These are phyloP conservation scores for Zaprionus ghesquierei DNA, from an alignment of 1,140 invertebrate species.

Conservation along the genomic window DNA sequence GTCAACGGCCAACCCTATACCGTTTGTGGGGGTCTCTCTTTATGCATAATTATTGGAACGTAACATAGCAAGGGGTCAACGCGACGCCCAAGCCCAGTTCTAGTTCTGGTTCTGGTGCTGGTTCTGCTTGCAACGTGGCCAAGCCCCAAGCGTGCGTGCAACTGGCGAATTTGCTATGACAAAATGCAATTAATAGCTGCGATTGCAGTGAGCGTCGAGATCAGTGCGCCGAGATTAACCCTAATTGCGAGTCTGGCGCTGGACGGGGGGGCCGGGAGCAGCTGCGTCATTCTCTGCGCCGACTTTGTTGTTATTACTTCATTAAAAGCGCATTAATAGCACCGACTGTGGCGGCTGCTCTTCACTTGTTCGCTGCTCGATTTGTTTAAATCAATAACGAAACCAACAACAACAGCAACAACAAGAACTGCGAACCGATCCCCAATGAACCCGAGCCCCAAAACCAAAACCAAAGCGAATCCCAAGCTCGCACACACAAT, in stretches of 20 bases:
- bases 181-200: conserved; percentile 74
- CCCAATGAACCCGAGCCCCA: conserved; percentile 7
- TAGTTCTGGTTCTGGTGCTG: not conserved
- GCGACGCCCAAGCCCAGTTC: conserved; percentile 35
- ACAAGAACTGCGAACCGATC: conserved; percentile 45
- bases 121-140: conserved; percentile 18
- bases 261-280: conserved; percentile 4
- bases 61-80: conserved; percentile 58
- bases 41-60: conserved; percentile 78
- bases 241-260: conserved; percentile 33
- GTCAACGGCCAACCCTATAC: conserved; percentile 56
- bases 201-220: conserved; percentile 42
- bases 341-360: conserved; percentile 44
- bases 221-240: conserved; percentile 37
- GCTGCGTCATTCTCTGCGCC: conserved; percentile 15
- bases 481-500: conserved; percentile 51
- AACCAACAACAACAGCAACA: conserved; percentile 59
- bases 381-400: conserved; percentile 79
- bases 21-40: conserved; percentile 35
- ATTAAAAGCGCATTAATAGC: conserved; percentile 77
- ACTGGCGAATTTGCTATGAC: conserved; percentile 69
- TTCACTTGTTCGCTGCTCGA: conserved; percentile 71
- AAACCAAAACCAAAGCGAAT: conserved; percentile 30
- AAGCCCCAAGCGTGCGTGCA: conserved; percentile 66
- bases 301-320: conserved; percentile 72